Percentiles rank a stretch among this genome's conserved stretches.
Conservation (phyloP, 2,888 invertebrate genomes). For the Phortica okadai region DNA sequence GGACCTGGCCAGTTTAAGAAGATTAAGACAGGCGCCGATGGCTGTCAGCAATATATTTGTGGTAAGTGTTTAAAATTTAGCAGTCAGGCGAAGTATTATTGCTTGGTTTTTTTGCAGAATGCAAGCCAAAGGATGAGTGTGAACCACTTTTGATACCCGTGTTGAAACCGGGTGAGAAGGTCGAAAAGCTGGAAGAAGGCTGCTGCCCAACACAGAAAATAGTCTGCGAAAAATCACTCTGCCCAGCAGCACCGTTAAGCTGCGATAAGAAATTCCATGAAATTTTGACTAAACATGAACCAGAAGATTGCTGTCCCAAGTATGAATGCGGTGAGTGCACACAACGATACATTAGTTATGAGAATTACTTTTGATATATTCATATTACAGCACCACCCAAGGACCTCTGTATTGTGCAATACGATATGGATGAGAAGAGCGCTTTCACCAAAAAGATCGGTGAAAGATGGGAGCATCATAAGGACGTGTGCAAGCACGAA, state of each 20-base stretch:
- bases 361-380: not conserved
- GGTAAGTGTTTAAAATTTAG: constrained; percentile 75
- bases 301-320: constrained; percentile 81
- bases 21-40: constrained; percentile 80
- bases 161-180: constrained; percentile 81
- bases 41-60: constrained; percentile 86
- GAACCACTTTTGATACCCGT: constrained; percentile 77
- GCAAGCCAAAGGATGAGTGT: constrained; percentile 85
- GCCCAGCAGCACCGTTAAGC: constrained; percentile 79
- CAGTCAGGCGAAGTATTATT: not conserved
- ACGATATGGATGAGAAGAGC: constrained; percentile 66
- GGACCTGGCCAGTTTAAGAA: constrained; percentile 85
- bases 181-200: constrained; percentile 80
- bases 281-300: constrained; percentile 70
- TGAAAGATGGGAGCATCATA: constrained; percentile 77
- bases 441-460: constrained; percentile 73
- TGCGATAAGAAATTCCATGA: constrained; percentile 79
- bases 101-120: constrained; percentile 78
- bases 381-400: constrained; percentile 68
- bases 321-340: constrained; percentile 81
- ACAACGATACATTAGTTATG: not conserved
- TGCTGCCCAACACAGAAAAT: constrained; percentile 83
- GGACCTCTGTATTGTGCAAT: constrained; percentile 71
- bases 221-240: constrained; percentile 81
- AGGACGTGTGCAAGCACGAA: constrained; percentile 76